A percentile compares a stretch with the other conserved stretches of the same genome.
Evolutionary conservation across 2,888 invertebrate genomes (phyloP).

Genomic region (Plebejus melissa): DNA sequence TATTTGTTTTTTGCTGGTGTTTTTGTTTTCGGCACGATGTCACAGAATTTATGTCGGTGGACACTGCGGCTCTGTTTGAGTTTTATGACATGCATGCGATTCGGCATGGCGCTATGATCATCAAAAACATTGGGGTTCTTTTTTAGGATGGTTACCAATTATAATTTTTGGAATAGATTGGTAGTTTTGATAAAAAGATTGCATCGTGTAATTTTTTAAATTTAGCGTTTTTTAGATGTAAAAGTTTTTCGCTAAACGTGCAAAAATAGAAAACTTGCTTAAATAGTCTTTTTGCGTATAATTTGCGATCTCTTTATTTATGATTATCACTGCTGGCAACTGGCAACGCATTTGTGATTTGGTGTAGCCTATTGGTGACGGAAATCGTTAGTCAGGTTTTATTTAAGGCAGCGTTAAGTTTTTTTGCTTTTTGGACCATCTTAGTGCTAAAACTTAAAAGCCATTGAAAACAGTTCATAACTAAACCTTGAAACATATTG

Average conservation of each 20-base stretch:
- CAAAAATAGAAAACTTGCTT: no score
- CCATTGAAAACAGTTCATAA: not conserved
- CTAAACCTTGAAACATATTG: not conserved
- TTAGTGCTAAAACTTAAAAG: not conserved
- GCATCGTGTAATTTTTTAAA: not conserved
- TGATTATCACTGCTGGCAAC: no score
- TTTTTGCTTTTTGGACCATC: not conserved
- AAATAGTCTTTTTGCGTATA: no score
- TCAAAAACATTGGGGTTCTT: not conserved
- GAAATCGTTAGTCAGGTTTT: not conserved
- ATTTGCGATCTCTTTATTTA: no score
- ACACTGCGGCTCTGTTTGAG: slow-evolving; percentile 45
- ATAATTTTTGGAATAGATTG: not conserved
- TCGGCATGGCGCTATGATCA: slow-evolving; percentile 40
- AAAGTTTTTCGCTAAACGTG: no score
- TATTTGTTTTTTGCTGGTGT: slow-evolving; percentile 62
- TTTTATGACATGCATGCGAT: slow-evolving; percentile 50
- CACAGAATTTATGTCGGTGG: slow-evolving; percentile 52
- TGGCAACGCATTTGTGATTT: no score
- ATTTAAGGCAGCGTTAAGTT: no score
- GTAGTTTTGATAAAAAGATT: not conserved
- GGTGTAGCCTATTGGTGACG: no score
- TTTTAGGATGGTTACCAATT: not conserved
- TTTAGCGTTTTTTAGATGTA: not conserved
- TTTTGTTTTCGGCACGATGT: slow-evolving; percentile 46